Base-by-base conservation (phyloP, 2,888 invertebrate genomes). In the Eueremaeus valkanovi region DNA sequence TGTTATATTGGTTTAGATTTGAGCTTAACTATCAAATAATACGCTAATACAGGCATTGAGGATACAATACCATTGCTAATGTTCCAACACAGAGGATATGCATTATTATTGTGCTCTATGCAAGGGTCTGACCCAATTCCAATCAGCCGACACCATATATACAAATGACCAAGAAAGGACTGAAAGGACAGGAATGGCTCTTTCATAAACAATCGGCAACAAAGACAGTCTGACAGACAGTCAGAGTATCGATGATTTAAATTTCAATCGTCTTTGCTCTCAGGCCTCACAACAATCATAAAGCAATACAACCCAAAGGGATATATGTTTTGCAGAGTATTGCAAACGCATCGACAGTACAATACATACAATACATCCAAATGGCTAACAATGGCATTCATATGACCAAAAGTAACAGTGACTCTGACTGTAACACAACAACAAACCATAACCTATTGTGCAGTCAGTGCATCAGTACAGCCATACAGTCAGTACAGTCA, bases 1-100 rank as follows among this genome's bases (percentile, higher is more conserved):
- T 66, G 66, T 36, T 66, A 36, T 66, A 66, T 66, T 36, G 66
- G 29, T 66, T 66, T 66, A 66, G 66, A 66, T 66, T 66, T 66
- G 66, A 21, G 66, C 36, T 36, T 36, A 66, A 66, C 66, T 66
- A 66, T 66, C 66, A 66, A 66, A 66, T 66, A 66, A 66, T 66
- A 36, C 66, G 33, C 11, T 31, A 36, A 36, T n/a, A 66, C 33
- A 21, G 33, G 66, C 36, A 66, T 66, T 36, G 21, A 33, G 8
- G 33, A 9, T 33, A 36, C 66, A 36, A 66, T 36, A 21, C 66
- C 33, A 21, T 33, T 36, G 33, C 58, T n/a, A 29, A 13, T 33
- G 36, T 58, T 16, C 8, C n/a, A 36, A 5, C 8, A 6, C n/a
- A 66, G n/a, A 66, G 66, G 66, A 66, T 66, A 66, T 66, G 66